These are phyloP conservation scores for Microtus pennsylvanicus DNA, from an alignment of 2,113 vertebrate species.

Conservation along the genomic window DNA sequence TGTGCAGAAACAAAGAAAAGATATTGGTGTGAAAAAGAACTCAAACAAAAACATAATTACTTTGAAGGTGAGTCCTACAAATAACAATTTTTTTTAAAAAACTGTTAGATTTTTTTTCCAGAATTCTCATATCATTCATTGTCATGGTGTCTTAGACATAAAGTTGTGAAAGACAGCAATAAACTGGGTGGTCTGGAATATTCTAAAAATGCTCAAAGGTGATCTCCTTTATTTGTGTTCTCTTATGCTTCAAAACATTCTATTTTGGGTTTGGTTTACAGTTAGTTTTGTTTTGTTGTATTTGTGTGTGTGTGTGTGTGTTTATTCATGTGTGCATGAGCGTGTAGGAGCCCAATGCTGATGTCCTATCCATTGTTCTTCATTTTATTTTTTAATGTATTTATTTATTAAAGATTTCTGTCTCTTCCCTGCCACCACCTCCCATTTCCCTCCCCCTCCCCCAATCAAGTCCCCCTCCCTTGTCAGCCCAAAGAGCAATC, in stretches of 20 bases:
- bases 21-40: neutral
- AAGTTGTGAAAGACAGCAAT: neutral
- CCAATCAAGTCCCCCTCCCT: no score
- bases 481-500: no score
- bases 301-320: neutral
- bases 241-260: neutral
- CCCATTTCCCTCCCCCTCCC: no score
- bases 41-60: neutral
- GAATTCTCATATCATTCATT: neutral
- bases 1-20: neutral
- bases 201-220: neutral
- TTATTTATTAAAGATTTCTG: no score
- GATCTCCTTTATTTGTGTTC: rapidly evolving
- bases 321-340: neutral
- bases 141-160: neutral
- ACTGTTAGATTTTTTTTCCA: neutral
- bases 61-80: neutral
- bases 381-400: no score
- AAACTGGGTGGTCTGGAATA: neutral
- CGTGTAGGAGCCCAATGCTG: neutral
- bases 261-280: neutral
- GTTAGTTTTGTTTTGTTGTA: neutral
- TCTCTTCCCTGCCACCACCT: no score
- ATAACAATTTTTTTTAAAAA: neutral
- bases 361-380: neutral